A percentile compares a stretch with the other conserved stretches of the same genome.
These are phyloP conservation scores for Pangasius macronema DNA, from an alignment of 2,797 vertebrate genomes.

Conservation along the genomic window DNA sequence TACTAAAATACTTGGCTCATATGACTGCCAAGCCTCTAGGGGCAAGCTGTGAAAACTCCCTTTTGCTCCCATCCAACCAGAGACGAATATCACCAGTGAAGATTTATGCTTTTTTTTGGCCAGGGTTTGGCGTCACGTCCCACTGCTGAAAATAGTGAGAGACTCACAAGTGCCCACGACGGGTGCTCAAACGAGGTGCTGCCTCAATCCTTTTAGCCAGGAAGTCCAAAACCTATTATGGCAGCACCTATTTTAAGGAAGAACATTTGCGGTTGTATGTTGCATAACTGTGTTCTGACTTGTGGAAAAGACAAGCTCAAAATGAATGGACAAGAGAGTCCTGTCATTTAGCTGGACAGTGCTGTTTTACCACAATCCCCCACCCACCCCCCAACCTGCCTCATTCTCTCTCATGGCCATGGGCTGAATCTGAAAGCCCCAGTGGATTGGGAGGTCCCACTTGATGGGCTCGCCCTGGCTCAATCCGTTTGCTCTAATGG, in stretches of 20 bases:
- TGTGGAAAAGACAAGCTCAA: background rate
- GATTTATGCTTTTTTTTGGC: slow-evolving; percentile 53
- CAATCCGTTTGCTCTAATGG: slow-evolving; percentile 62
- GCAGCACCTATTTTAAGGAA: background rate
- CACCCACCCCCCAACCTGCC: slow-evolving; percentile 11
- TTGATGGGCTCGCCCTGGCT: slow-evolving; percentile 58
- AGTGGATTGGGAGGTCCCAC: slow-evolving; percentile 63
- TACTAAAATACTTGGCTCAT: slow-evolving; percentile 38
- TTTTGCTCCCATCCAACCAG: slow-evolving; percentile 27
- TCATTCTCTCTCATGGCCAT: slow-evolving; percentile 22
- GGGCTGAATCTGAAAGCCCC: slow-evolving; percentile 43
- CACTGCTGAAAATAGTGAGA: slow-evolving; percentile 38
- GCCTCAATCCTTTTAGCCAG: slow-evolving; percentile 1
- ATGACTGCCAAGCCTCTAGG: slow-evolving; percentile 32
- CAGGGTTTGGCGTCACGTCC: slow-evolving; percentile 42
- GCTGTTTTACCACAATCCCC: background rate
- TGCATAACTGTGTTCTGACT: background rate
- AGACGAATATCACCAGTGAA: slow-evolving; percentile 42
- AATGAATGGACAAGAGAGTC: slow-evolving; percentile 12
- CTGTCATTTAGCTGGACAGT: slow-evolving; percentile 28
- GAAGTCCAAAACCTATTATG: background rate
- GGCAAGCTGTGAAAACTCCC: slow-evolving; percentile 42
- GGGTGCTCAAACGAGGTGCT: background rate
- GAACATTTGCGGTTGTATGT: background rate
- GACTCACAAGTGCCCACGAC: slow-evolving; percentile 47